phyloP scores from a whole-genome alignment of 2,113 vertebrate species.

The Scomber colias region DNA sequence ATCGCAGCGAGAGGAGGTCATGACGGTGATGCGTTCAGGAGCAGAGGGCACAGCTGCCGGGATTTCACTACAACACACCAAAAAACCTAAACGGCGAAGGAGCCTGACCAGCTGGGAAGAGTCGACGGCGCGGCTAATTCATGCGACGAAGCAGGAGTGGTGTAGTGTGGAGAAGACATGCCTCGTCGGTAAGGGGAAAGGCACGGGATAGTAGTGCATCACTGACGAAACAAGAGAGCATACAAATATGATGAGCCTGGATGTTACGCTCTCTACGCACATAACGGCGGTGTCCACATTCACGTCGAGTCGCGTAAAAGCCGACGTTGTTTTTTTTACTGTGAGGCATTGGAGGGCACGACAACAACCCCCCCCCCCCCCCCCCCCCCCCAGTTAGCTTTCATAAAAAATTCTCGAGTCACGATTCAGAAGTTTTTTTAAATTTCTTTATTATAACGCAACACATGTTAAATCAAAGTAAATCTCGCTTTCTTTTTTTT shows the following conservation, averaged over 20 bases:
- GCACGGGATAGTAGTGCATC: slow-evolving; percentile 63
- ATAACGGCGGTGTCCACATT: slow-evolving; percentile 37
- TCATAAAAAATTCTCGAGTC: not conserved
- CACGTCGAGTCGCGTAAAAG: slow-evolving; percentile 58
- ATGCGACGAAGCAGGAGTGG: slow-evolving; percentile 46
- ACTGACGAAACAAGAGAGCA: slow-evolving; percentile 62
- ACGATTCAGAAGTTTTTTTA: not conserved
- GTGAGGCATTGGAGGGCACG: slow-evolving; percentile 30
- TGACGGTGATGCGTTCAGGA: slow-evolving; percentile 62
- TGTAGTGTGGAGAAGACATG: slow-evolving; percentile 61
- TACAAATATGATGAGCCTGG: slow-evolving; percentile 58
- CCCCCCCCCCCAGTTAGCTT: not conserved
- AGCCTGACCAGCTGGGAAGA: slow-evolving; percentile 36
- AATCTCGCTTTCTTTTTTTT: too few species aligned
- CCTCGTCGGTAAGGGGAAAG: slow-evolving; percentile 46
- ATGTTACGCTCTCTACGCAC: slow-evolving; percentile 67
- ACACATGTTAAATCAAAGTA: not conserved
- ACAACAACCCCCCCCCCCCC: not conserved
- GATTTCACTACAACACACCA: too few species aligned
- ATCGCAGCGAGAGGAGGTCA: slow-evolving; percentile 68
- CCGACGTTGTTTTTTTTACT: not conserved
- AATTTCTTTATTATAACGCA: not conserved
- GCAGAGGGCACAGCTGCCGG: slow-evolving; percentile 53
- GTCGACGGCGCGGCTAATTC: slow-evolving; percentile 38
- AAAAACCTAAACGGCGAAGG: not conserved